phyloP scores from a whole-genome alignment of 2,888 invertebrate species.

The Eilema griseolum region DNA sequence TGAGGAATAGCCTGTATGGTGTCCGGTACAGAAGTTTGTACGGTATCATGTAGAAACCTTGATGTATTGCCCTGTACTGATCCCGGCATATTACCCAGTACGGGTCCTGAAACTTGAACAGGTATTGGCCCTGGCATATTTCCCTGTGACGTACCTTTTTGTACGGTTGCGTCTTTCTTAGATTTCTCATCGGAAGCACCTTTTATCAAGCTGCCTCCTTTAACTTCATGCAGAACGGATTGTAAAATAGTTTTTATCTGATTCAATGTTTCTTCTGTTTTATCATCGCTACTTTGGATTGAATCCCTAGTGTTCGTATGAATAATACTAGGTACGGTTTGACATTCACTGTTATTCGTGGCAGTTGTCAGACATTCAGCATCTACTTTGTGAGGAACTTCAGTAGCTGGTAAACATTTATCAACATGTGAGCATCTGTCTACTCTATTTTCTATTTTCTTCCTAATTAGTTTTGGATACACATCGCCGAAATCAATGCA shows the following conservation, averaged over 20 bases:
- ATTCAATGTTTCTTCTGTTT: constrained; percentile 71
- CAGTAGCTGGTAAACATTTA: constrained; percentile 30
- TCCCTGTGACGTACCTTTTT: constrained; percentile 64
- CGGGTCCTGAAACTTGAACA: not conserved
- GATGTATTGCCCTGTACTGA: constrained; percentile 3
- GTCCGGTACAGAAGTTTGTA: not conserved
- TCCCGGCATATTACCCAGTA: not conserved
- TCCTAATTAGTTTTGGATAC: constrained; percentile 54
- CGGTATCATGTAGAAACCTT: not conserved
- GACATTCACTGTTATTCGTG: constrained; percentile 60
- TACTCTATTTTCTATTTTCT: constrained; percentile 25
- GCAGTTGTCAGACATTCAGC: constrained; percentile 59
- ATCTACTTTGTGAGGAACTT: constrained; percentile 46
- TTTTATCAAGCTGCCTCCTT: constrained; percentile 62
- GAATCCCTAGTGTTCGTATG: constrained; percentile 9
- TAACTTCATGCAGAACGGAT: constrained; percentile 75
- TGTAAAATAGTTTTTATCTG: constrained; percentile 78
- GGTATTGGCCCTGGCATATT: not conserved
- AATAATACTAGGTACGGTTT: constrained; percentile 51
- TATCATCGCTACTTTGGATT: constrained; percentile 50
- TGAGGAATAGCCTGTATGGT: constrained; percentile 1
- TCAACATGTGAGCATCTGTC: constrained; percentile 18
- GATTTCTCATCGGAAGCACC: constrained; percentile 45
- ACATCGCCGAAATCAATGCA: constrained; percentile 64
- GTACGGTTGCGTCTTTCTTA: constrained; percentile 72